Conservation (phyloP, 2,888 invertebrate species). For the Zhuqinia jingwanae region DNA sequence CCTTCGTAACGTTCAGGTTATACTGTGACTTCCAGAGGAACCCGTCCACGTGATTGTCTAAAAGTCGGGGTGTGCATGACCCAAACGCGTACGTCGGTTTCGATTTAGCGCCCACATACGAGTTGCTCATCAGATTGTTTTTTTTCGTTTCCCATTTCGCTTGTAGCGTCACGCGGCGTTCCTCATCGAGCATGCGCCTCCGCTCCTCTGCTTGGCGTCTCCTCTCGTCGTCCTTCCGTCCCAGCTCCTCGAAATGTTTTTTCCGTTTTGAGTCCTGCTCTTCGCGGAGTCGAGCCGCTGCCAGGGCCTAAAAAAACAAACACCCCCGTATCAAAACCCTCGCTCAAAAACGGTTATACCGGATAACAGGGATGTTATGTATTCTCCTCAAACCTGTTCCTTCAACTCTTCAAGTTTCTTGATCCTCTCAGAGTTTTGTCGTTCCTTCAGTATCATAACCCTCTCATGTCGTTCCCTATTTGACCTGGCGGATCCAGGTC, state of each 20-base stretch:
- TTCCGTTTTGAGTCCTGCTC: constrained; percentile 78
- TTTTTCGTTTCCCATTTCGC: constrained; percentile 77
- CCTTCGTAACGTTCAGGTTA: constrained; percentile 76
- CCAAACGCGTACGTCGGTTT: constrained; percentile 77
- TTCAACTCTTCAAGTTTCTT: constrained; percentile 94
- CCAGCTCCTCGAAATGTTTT: constrained; percentile 78
- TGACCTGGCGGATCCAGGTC: constrained; percentile 74
- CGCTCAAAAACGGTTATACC: neutral
- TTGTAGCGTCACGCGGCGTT: constrained; percentile 74
- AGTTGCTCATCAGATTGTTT: constrained; percentile 28
- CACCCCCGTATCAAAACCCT: neutral
- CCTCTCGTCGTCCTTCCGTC: constrained; percentile 76
- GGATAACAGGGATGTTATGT: too few species aligned
- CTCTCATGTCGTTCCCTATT: constrained; percentile 81
- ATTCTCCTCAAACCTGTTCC: constrained; percentile 83
- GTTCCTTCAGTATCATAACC: constrained; percentile 85
- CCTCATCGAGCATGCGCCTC: constrained; percentile 77
- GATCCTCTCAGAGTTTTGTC: constrained; percentile 94
- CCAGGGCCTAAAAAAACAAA: constrained; percentile 68
- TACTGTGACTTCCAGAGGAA: constrained; percentile 78
- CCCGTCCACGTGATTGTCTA: constrained; percentile 79
- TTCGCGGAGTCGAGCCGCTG: constrained; percentile 76
- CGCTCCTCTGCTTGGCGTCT: constrained; percentile 77
- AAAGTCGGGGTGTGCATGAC: constrained; percentile 78
- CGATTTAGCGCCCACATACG: constrained; percentile 26